Conservation (phyloP, 2,113 vertebrate genomes). For the Salvelinus fontinalis region DNA sequence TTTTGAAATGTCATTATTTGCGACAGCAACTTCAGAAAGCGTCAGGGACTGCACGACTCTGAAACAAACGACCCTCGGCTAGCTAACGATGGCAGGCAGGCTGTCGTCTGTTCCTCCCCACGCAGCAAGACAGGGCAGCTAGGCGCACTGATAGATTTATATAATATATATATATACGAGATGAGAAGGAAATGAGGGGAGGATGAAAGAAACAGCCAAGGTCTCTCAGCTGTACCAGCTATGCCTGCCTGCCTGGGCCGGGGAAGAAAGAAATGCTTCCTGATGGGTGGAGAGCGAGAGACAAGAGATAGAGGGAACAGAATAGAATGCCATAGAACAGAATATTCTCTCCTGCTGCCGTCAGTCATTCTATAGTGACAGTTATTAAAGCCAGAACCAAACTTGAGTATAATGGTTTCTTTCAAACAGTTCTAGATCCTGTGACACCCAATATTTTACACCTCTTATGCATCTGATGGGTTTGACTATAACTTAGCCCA, state of each 20-base stretch:
- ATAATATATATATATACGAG: too few species aligned
- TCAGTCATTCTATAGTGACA: not conserved
- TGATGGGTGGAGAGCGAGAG: not conserved
- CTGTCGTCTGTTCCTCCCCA: not conserved
- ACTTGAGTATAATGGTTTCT: not conserved
- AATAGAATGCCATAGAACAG: not conserved
- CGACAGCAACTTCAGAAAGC: not conserved
- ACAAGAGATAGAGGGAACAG: not conserved
- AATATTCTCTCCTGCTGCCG: conserved; percentile 3
- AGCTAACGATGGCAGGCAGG: not conserved
- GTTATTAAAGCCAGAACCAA: not conserved
- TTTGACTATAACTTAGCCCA: too few species aligned
- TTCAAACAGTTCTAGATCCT: too few species aligned
- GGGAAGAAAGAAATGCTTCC: not conserved
- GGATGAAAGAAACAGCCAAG: conserved; percentile 3
- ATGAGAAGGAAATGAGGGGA: not conserved
- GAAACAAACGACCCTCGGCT: not conserved
- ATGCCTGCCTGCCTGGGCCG: not conserved
- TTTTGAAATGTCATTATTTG: not conserved
- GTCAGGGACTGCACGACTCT: not conserved
- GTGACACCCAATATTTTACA: too few species aligned
- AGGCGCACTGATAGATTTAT: too few species aligned
- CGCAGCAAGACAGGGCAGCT: not conserved
- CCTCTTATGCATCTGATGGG: too few species aligned
- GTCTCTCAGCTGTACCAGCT: not conserved